These are phyloP conservation scores for Epizoanthus rinbou DNA, from an alignment of 92 coral and sea anemone genomes.

Conservation along the genomic window DNA sequence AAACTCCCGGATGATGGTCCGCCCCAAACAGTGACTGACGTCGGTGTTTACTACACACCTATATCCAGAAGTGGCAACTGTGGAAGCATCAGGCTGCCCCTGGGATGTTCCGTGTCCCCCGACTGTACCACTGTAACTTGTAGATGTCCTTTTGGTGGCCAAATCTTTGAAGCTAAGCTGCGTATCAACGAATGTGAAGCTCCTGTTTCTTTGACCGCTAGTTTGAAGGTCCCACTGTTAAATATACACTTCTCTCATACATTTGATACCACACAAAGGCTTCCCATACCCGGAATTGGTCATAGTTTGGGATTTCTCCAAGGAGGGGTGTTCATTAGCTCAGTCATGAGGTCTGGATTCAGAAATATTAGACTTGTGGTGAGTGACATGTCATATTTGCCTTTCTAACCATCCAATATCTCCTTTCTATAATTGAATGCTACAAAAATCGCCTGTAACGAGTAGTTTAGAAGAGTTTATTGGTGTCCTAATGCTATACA, in stretches of 20 bases:
- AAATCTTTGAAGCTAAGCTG: slow-evolving; percentile 41
- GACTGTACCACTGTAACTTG: slow-evolving; percentile 54
- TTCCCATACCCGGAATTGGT: slow-evolving; percentile 52
- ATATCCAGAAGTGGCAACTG: slow-evolving; percentile 47
- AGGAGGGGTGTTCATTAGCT: slow-evolving; percentile 54
- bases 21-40: neutral
- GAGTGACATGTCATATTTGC: neutral
- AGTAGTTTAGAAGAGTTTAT: too few species aligned
- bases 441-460: too few species aligned
- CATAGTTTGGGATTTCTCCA: slow-evolving; percentile 41
- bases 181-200: slow-evolving; percentile 48
- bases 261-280: slow-evolving; percentile 48
- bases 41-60: slow-evolving; percentile 15
- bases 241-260: slow-evolving; percentile 50
- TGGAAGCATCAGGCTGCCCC: slow-evolving; percentile 53
- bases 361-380: slow-evolving; percentile 10
- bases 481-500: too few species aligned
- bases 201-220: slow-evolving; percentile 49
- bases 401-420: too few species aligned
- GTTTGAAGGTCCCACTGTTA: slow-evolving; percentile 36
- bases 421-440: too few species aligned
- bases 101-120: slow-evolving; percentile 47
- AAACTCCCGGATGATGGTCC: neutral
- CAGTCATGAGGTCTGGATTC: slow-evolving; percentile 26
- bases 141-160: slow-evolving; percentile 48